Percentiles rank a stretch among this genome's conserved stretches.
These are phyloP conservation scores for Chamaetylas fuelleborni DNA, from an alignment of 2,113 vertebrate species.

Conservation along the genomic window DNA sequence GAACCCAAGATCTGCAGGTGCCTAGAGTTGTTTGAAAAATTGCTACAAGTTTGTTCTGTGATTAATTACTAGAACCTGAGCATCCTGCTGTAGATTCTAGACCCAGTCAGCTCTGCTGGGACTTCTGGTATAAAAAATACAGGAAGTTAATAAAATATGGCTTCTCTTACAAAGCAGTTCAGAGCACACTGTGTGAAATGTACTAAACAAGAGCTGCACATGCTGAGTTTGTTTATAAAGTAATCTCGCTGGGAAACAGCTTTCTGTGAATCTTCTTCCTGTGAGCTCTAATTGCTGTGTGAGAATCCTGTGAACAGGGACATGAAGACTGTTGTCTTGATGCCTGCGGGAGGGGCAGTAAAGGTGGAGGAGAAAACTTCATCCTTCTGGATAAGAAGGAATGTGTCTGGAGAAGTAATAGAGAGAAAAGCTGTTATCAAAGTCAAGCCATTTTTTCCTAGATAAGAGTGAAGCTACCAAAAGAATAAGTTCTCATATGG, in stretches of 20 bases:
- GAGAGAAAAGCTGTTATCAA: neutral
- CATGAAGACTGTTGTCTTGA: neutral
- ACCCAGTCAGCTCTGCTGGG: neutral
- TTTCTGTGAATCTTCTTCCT: neutral
- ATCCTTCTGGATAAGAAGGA: neutral
- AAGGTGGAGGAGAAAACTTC: neutral
- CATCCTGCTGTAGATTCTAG: neutral
- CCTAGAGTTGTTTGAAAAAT: neutral
- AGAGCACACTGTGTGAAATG: neutral
- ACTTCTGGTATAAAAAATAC: neutral
- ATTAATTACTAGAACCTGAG: neutral
- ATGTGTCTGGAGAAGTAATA: neutral
- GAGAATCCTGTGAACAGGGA: neutral
- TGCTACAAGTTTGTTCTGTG: neutral
- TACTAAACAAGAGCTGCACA: neutral
- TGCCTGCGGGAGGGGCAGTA: neutral
- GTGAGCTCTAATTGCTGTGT: neutral
- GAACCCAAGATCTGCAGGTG: neutral
- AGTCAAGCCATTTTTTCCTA: neutral
- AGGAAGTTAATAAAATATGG: neutral
- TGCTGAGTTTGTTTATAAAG: neutral
- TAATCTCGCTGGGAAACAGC: neutral
- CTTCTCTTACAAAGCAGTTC: neutral
- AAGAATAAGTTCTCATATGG: neutral
- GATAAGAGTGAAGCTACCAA: neutral